Evolutionary conservation across 2,113 vertebrate genomes (phyloP).

Genomic region (Callaeas wilsoni): DNA sequence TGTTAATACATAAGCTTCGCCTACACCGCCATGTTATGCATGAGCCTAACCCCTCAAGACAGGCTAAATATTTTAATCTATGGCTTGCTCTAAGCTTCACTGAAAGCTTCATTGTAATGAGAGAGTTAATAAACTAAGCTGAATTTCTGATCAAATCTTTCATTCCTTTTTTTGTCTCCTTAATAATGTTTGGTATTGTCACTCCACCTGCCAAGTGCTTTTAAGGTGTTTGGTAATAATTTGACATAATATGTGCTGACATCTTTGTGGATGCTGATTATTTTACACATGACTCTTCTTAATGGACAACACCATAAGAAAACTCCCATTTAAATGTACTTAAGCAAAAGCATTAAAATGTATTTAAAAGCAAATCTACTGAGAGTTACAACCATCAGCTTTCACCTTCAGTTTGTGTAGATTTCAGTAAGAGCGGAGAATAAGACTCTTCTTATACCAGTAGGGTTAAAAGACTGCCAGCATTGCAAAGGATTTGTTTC

Average conservation of each 20-base stretch:
- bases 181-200: background rate
- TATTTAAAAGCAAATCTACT: background rate
- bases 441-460: background rate
- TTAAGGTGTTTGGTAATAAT: background rate
- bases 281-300: background rate
- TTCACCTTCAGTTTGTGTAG: background rate
- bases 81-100: background rate
- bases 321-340: background rate
- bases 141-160: background rate
- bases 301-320: background rate
- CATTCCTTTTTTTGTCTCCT: background rate
- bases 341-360: background rate
- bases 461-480: background rate
- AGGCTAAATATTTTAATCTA: background rate
- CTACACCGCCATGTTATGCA: background rate
- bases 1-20: background rate
- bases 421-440: background rate
- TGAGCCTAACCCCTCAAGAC: background rate
- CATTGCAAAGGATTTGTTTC: background rate
- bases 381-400: background rate
- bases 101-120: background rate
- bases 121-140: background rate
- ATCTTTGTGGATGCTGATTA: background rate
- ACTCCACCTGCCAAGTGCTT: background rate
- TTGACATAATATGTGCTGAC: accelerated